Evolutionary conservation across 2,797 vertebrate genomes (phyloP).

Genomic region (Hoplostethus atlanticus): DNA sequence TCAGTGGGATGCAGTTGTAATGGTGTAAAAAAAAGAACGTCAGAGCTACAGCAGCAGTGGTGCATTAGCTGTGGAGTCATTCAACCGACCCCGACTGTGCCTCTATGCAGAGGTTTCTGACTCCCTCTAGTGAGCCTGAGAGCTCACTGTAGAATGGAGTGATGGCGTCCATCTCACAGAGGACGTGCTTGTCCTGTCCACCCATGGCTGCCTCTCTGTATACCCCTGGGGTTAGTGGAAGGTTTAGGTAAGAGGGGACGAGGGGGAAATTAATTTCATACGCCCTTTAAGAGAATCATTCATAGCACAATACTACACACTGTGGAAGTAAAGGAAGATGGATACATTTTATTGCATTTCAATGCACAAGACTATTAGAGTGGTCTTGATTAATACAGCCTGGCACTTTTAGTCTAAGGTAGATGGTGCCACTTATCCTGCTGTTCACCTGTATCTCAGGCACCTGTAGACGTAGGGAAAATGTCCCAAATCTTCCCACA

Average conservation of each 20-base stretch:
- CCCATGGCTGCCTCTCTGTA: constrained; percentile 30
- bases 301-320: constrained; percentile 2
- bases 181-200: constrained; percentile 55
- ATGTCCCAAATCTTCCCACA: constrained; percentile 30
- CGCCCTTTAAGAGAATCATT: constrained; percentile 20
- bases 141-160: constrained; percentile 79
- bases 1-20: constrained; percentile 67
- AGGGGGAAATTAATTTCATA: constrained; percentile 27
- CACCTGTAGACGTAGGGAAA: constrained; percentile 55
- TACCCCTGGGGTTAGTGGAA: constrained; percentile 38
- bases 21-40: constrained; percentile 62
- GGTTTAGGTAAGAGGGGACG: constrained; percentile 21
- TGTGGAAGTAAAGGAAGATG: constrained; percentile 9
- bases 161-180: constrained; percentile 70
- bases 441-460: constrained; percentile 39
- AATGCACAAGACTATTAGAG: constrained; percentile 20
- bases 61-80: constrained; percentile 81
- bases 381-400: constrained; percentile 14
- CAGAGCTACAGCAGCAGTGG: constrained; percentile 75
- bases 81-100: constrained; percentile 70
- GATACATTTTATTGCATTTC: constrained; percentile 24
- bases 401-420: not conserved
- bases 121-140: constrained; percentile 85
- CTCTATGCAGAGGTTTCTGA: constrained; percentile 82
- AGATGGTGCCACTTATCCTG: not conserved